These are phyloP conservation scores for Gymnogyps californianus DNA, from an alignment of 2,113 vertebrate genomes.

Conservation along the genomic window DNA sequence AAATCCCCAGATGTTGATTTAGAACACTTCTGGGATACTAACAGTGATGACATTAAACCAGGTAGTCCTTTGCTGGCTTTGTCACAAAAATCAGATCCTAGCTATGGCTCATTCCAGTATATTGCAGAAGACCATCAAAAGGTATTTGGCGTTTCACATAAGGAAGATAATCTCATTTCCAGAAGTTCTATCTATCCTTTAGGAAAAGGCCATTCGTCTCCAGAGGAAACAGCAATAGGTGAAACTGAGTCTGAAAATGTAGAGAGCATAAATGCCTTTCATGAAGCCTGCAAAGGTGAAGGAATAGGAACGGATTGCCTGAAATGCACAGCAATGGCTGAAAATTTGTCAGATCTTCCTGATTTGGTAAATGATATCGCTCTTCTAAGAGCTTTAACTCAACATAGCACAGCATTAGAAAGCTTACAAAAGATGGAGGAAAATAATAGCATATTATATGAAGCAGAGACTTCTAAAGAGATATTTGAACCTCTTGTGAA, in stretches of 20 bases:
- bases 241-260: neutral
- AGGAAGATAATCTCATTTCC: neutral
- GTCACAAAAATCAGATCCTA: neutral
- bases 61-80: neutral
- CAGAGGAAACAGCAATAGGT: neutral
- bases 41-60: neutral
- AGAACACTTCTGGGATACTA: neutral
- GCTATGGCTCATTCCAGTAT: neutral
- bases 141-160: neutral
- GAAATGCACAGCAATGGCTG: neutral
- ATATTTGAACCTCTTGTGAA: neutral
- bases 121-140: neutral
- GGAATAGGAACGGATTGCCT: neutral
- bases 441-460: neutral
- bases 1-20: neutral
- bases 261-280: neutral
- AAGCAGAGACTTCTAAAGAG: neutral
- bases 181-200: neutral
- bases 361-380: constrained; percentile 31
- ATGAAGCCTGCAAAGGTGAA: neutral
- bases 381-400: constrained; percentile 65
- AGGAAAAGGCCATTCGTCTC: neutral
- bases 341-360: neutral
- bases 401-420: constrained; percentile 71
- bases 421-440: constrained; percentile 62